phyloP scores from a whole-genome alignment of 2,888 invertebrate genomes.

The Pandemis heparana region DNA sequence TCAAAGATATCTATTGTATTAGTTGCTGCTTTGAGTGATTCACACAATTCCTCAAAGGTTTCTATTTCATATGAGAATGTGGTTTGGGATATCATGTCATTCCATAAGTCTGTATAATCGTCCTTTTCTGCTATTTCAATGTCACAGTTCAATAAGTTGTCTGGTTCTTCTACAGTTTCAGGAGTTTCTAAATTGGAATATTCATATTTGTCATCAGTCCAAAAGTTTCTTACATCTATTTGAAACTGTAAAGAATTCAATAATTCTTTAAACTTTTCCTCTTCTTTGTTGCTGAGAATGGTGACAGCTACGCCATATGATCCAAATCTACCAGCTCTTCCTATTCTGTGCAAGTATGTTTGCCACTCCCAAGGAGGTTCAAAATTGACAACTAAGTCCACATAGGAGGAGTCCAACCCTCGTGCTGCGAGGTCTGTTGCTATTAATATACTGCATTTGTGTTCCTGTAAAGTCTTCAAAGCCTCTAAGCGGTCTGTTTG shows the following conservation, averaged over 20 bases:
- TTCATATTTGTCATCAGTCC: slow-evolving; percentile 57
- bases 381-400: slow-evolving; percentile 97
- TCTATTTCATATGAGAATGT: slow-evolving; percentile 46
- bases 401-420: slow-evolving; percentile 97
- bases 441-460: slow-evolving; percentile 93
- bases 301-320: slow-evolving; percentile 92
- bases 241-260: slow-evolving; percentile 83
- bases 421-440: slow-evolving; percentile 96
- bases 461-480: slow-evolving; percentile 91
- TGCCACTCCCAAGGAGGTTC: slow-evolving; percentile 93
- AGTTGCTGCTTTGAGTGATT: slow-evolving; percentile 53
- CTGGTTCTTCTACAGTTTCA: slow-evolving; percentile 6
- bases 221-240: slow-evolving; percentile 60
- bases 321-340: slow-evolving; percentile 97
- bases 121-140: slow-evolving; percentile 33
- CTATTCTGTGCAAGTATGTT: slow-evolving; percentile 97
- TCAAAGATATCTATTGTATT: slow-evolving; percentile 58
- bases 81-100: slow-evolving; percentile 50
- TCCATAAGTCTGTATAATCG: slow-evolving; percentile 54
- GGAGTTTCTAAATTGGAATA: slow-evolving; percentile 12
- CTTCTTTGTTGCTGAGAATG: slow-evolving; percentile 89
- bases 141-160: slow-evolving; percentile 8
- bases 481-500: slow-evolving; percentile 92
- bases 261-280: slow-evolving; percentile 83
- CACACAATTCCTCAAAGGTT: slow-evolving; percentile 55